A percentile compares a stretch with the other conserved stretches of the same genome.
Conservation (phyloP, 2,113 vertebrate genomes). For the Oreochromis aureus region DNA sequence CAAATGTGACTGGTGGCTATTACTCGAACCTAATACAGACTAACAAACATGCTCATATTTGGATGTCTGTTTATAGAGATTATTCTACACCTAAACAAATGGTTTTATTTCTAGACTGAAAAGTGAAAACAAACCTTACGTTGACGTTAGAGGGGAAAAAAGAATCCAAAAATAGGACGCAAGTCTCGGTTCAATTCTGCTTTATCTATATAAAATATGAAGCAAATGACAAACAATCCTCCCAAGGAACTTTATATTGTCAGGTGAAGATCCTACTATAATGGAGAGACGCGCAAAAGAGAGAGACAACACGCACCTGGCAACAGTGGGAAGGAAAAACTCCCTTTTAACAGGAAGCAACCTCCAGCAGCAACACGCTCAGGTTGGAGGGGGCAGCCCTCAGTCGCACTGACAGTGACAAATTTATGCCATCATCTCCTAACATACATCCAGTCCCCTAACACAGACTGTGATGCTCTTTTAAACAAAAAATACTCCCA, state of each 20-base stretch:
- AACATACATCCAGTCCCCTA: rapidly evolving
- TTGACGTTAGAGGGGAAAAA: not conserved
- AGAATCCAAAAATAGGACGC: not conserved
- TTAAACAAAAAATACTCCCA: not conserved
- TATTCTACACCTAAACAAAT: not conserved
- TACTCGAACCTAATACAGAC: rapidly evolving
- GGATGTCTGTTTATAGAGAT: not conserved
- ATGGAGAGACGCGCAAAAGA: rapidly evolving
- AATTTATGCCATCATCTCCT: not conserved
- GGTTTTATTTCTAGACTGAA: not conserved
- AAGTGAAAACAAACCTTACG: not conserved
- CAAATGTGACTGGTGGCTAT: not conserved
- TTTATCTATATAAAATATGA: not conserved
- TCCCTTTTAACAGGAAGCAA: not conserved
- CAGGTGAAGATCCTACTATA: not conserved
- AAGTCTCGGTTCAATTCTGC: not conserved
- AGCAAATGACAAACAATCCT: not conserved
- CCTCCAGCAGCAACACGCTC: not conserved
- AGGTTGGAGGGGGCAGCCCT: not conserved
- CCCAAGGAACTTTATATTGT: rapidly evolving
- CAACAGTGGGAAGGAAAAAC: not conserved
- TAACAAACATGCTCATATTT: not conserved
- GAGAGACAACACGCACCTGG: rapidly evolving
- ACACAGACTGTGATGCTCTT: not conserved
- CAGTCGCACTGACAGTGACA: not conserved